Evolutionary conservation across 1,140 invertebrate genomes (phyloP), one percentile per base, ranked within the genome.

Genomic region (Stegodyphus mimosarum): DNA sequence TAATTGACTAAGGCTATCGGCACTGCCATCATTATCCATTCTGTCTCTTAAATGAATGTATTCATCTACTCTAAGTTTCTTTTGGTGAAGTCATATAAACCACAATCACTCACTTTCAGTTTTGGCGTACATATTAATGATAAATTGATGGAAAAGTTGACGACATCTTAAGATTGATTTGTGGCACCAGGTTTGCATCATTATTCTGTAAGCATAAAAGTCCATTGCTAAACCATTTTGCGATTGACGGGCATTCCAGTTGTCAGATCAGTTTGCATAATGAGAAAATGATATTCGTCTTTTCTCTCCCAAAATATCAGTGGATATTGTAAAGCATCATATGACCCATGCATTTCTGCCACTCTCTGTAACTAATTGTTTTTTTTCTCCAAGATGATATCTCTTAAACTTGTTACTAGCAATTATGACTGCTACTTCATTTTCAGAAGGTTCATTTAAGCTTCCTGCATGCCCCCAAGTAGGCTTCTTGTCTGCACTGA

Each of bases 121-220:
- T 78, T 87, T 87, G 4, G 73, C 18, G 10, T 87, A 88, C 17
- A 69, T 18, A 33, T 88, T 86, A 6, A 88, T 86, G 11, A 87
- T 51, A 55, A 63, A 88, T 78, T 88, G 88, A 6, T 88, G 79
- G 33, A 63, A 72, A 2, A 88, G 55, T 70, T 88, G 87, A 49
- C 88, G 87, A 70, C 83, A 10, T 77, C 52, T n/a, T 15, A 87
- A 72, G 18, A 90, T 63, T 79, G 67, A 70, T 88, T 90, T 70
- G 86, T 88, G 53, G n/a, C 13, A 52, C 11, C 18, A 17, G 33
- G 7, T 18, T n/a, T 67, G 13, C 53, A 76, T 75, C 67, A 86
- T 72, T 9, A 86, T 51, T 49, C 53, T 17, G 51, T 87, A 80
- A 3, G 55, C 18, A 55, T 87, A 79, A 51, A 49, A 83, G 13